phyloP scores from a whole-genome alignment of 2,888 invertebrate genomes.

The Aphidius colemani region DNA sequence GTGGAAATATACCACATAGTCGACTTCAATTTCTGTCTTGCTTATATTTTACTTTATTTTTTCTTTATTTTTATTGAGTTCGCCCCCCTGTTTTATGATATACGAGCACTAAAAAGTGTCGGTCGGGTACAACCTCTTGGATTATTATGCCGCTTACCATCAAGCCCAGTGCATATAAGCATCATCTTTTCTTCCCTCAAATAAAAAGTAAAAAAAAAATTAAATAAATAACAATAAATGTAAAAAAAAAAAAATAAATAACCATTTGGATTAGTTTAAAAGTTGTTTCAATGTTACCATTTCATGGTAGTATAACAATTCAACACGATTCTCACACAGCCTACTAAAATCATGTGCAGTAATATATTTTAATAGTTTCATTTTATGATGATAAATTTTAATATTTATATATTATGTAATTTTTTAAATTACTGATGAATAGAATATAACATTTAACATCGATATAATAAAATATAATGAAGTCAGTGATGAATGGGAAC shows the following conservation, averaged over 20 bases:
- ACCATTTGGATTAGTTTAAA: slow-evolving; percentile 22
- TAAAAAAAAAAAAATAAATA: too few relatives aligned
- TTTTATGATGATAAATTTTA: too few relatives aligned
- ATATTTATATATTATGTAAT: neutral
- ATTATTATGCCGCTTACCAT: slow-evolving; percentile 30
- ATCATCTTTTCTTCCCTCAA: slow-evolving; percentile 11
- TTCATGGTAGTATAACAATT: neutral
- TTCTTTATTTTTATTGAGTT: slow-evolving; percentile 11
- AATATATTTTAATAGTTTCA: too few relatives aligned
- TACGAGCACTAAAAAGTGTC: slow-evolving; percentile 48
- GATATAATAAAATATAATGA: slow-evolving; percentile 14
- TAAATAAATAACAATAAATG: too few relatives aligned
- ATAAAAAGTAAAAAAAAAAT: neutral
- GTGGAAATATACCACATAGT: neutral
- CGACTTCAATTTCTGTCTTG: slow-evolving; percentile 23
- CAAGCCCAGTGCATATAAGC: slow-evolving; percentile 20
- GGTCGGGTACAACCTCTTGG: slow-evolving; percentile 35
- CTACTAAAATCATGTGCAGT: too few relatives aligned
- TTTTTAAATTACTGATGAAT: neutral
- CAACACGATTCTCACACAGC: too few relatives aligned
- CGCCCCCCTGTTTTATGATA: slow-evolving; percentile 37
- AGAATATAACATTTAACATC: neutral
- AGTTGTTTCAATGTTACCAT: slow-evolving; percentile 23
- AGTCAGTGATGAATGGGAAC: slow-evolving; percentile 22
- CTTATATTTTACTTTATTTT: neutral